These are phyloP conservation scores for Operophtera brumata DNA, from an alignment of 2,888 invertebrate species.

Conservation along the genomic window DNA sequence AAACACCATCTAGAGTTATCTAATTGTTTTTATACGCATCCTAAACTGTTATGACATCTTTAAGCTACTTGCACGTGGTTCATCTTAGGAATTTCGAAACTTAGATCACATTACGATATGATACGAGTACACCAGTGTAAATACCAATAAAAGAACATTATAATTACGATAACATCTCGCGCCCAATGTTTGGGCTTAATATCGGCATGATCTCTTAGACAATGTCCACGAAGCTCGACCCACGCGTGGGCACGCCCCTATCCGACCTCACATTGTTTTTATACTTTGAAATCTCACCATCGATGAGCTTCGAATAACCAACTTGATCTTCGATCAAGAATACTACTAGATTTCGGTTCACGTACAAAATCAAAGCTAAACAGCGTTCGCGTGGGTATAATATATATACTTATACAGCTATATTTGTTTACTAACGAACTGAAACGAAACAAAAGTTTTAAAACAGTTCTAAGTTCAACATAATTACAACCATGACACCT, in stretches of 20 bases:
- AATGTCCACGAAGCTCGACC: conserved; percentile 74
- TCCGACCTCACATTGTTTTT: conserved; percentile 61
- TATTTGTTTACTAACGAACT: no score
- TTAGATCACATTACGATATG: conserved; percentile 34
- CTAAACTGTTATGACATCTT: conserved; percentile 35
- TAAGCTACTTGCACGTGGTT: conserved; percentile 31
- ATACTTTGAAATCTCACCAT: conserved; percentile 59
- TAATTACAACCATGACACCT: no score
- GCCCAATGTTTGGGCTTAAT: conserved; percentile 67
- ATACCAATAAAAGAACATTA: conserved; percentile 76
- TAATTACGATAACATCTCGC: conserved; percentile 74
- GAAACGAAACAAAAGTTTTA: no score
- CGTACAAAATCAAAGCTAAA: no score
- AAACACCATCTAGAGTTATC: conserved; percentile 26
- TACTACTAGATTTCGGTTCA: no score
- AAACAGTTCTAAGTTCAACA: no score
- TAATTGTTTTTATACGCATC: conserved; percentile 27
- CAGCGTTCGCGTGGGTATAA: no score
- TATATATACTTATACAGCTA: no score
- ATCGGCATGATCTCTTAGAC: conserved; percentile 63
- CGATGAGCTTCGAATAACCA: conserved; percentile 48
- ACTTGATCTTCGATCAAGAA: no score
- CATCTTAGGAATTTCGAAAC: conserved; percentile 31
- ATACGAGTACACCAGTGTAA: conserved; percentile 53
- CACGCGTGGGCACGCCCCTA: conserved; percentile 68